These are phyloP conservation scores for Seriola aureovittata DNA, from an alignment of 2,113 vertebrate genomes.

Conservation along the genomic window DNA sequence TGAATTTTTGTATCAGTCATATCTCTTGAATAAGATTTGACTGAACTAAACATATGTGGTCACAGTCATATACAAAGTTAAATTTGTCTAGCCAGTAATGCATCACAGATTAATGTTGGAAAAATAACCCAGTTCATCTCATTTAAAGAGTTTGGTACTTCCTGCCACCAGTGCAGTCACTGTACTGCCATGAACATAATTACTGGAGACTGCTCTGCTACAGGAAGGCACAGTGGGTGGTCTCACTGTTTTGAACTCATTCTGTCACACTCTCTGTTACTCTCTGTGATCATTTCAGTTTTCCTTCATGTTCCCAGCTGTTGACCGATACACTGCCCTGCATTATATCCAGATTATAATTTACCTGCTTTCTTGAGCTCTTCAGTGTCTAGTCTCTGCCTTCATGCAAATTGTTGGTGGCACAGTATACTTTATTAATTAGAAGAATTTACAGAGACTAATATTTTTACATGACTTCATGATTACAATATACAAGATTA, in stretches of 20 bases:
- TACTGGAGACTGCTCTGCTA: conserved; percentile 5
- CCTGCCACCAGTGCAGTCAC: neutral
- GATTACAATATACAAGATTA: neutral
- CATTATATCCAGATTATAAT: neutral
- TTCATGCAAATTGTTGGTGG: neutral
- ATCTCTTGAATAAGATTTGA: neutral
- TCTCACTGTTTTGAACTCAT: conserved; percentile 12
- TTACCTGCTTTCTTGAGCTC: neutral
- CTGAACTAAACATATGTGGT: neutral
- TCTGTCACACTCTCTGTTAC: conserved; percentile 1
- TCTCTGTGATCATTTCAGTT: neutral
- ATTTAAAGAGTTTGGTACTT: neutral
- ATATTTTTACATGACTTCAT: neutral
- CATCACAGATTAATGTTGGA: neutral
- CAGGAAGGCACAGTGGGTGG: conserved; percentile 28
- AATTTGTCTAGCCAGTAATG: neutral
- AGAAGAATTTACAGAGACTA: neutral
- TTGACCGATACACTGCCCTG: neutral
- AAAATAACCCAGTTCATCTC: conserved; percentile 1
- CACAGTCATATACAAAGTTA: neutral
- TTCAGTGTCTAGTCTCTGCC: neutral
- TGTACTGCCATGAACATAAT: neutral
- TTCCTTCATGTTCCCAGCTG: neutral
- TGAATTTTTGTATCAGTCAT: neutral
- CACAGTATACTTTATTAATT: neutral